phyloP scores from a whole-genome alignment of 1,140 invertebrate species.

The Oreohelix idahoensis region DNA sequence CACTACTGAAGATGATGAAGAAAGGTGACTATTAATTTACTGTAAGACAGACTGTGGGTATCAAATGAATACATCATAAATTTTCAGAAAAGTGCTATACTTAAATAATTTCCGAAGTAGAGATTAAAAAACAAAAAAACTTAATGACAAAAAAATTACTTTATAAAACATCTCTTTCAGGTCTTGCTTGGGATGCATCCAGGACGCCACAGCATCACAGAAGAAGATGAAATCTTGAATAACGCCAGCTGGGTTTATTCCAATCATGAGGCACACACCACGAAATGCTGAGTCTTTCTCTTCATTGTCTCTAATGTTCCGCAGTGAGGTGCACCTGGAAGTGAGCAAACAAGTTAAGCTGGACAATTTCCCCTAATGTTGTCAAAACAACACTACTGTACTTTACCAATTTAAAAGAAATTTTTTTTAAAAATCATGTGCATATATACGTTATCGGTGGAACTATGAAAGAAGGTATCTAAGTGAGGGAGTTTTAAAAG shows the following conservation, averaged over 20 bases:
- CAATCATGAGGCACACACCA: slow-evolving; percentile 99
- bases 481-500: too few relatives aligned
- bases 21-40: too few relatives aligned
- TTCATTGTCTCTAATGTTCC: slow-evolving; percentile 99
- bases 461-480: not conserved
- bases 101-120: too few relatives aligned
- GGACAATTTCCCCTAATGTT: too few relatives aligned
- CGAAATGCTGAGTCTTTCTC: slow-evolving; percentile 99
- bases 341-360: not conserved
- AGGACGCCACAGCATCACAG: slow-evolving; percentile 99
- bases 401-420: too few relatives aligned
- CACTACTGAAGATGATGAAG: too few relatives aligned
- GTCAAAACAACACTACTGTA: too few relatives aligned
- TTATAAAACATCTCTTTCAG: slow-evolving; percentile 98
- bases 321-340: slow-evolving; percentile 91
- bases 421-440: too few relatives aligned
- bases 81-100: too few relatives aligned
- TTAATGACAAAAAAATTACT: slow-evolving; percentile 76
- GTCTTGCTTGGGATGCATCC: slow-evolving; percentile 94
- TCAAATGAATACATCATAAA: too few relatives aligned
- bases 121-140: too few relatives aligned
- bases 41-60: too few relatives aligned
- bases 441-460: not conserved
- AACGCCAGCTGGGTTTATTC: slow-evolving; percentile 83
- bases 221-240: slow-evolving; percentile 95